Evolutionary conservation across 2,888 invertebrate genomes (phyloP), one percentile per base, ranked within the genome.

Genomic region (Spatulosminthurus flaviceps): DNA sequence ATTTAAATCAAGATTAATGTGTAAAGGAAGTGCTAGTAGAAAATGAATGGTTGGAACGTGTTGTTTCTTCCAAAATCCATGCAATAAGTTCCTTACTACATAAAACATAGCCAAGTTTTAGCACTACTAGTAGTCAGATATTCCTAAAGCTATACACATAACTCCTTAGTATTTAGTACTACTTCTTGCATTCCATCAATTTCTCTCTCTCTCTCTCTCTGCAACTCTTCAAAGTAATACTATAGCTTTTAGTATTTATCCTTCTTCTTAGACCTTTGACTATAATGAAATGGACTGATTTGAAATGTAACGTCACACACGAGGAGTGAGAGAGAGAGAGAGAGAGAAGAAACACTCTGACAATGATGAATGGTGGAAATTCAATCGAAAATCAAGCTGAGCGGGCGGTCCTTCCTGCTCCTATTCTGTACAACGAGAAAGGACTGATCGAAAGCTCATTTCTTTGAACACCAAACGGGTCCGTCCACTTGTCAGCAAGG

Each of bases 361-460:
- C 82, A 79, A 74, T 80, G 82, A 82, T 79, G 61, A 80, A 82
- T 79, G 80, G 5, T 67, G 29, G 78, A 78, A 80, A 81, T 79
- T 80, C 79, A 80, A 82, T 82, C 80, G 80, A 79, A 80, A 80
- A 79, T 81, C 79, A 82, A 80, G 82, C 80, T 80, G 80, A 81
- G 82, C 80, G 66, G 81, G 79, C 81, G 79, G 79, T 81, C 80
- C 80, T 79, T 60, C 64, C 66, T 74, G 71, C 71, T 76, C 74
- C 70, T 75, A 24, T 77, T 78, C 71, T 79, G 24, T 42, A 79
- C 61, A 79, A 26, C n/a, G 67, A 79, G 34, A 34, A 34, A 69
- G 75, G 78, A 82, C 79, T 82, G 80, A 82, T 82, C 80, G 79
- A 79, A 82, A 79, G 61, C 79, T 81, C 82, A 80, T 82, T 82